Evolutionary conservation across 2,888 invertebrate genomes (phyloP), one percentile per base, ranked within the genome.

Genomic region (Pseudolycoriella hygida): DNA sequence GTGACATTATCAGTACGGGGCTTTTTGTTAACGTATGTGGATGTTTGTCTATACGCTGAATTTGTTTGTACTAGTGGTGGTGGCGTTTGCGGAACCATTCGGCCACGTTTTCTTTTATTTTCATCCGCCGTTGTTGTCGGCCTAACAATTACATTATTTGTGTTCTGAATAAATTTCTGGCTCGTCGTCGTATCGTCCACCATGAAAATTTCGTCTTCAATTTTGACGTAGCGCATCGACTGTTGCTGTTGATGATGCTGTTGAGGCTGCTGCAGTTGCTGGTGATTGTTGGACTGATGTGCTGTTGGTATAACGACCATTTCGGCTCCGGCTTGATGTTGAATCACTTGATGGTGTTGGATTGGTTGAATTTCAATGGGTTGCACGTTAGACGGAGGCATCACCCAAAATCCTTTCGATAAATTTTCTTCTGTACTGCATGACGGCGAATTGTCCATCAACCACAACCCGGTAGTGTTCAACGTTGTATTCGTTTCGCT

Each of bases 1-100:
- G 25, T 25, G n/a, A n/a, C n/a, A n/a, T n/a, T n/a, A 25, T 25
- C 25, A 25, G 25, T 25, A 8, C 25, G 25, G 5, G 25, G 25
- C 25, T 25, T 25, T 25, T 25, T 25, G 8, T 25, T 25, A 8
- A 25, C 25, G 25, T 25, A 25, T 4, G 25, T 25, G 5, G 25
- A 8, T 25, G 4, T 4, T 8, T 25, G 25, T 25, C 25, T 25
- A 25, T 25, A 25, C 25, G 8, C 25, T 6, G 25, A 25, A 25
- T 25, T 25, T 25, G 25, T 25, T 25, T 25, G 25, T 25, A 25
- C 25, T 25, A 25, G 8, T 25, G 55, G 54, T 46, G 54, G 46
- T 42, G 52, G 51, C n/a, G 48, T 40, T 17, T 50, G 47, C 46
- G 51, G 25, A 6, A 25, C 25, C 4, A 25, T 8, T 4, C 25